These are phyloP conservation scores for Limnephilus marmoratus DNA, from an alignment of 2,888 invertebrate species.

Conservation along the genomic window DNA sequence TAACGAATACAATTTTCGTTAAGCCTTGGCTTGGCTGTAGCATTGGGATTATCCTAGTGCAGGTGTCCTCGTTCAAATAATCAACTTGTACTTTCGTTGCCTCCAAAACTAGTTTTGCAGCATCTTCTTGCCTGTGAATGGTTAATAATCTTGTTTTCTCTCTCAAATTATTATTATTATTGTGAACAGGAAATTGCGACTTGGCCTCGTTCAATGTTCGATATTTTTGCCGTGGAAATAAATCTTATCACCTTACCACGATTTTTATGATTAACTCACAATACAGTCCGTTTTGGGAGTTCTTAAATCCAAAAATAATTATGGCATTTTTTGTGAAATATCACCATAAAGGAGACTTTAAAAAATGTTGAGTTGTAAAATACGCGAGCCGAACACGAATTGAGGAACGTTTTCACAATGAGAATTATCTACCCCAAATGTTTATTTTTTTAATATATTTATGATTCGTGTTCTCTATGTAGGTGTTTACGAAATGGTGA, in stretches of 20 bases:
- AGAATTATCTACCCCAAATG: too few species aligned
- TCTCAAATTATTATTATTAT: neutral
- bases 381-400: too few species aligned
- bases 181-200: neutral
- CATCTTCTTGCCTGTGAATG: neutral
- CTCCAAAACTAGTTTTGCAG: conserved; percentile 20
- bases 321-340: too few species aligned
- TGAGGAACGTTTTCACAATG: too few species aligned
- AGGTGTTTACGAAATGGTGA: too few species aligned
- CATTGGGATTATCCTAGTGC: neutral
- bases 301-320: neutral
- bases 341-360: too few species aligned
- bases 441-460: too few species aligned
- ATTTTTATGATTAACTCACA: neutral
- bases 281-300: neutral
- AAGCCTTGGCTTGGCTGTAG: neutral
- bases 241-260: neutral
- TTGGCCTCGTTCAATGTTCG: neutral
- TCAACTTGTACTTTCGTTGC: conserved; percentile 40
- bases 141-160: neutral
- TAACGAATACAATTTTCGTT: neutral
- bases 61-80: conserved; percentile 7
- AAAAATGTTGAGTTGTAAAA: too few species aligned
- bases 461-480: too few species aligned
- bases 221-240: neutral